Conservation (phyloP, 2,888 invertebrate species). For the Diloba caeruleocephala region DNA sequence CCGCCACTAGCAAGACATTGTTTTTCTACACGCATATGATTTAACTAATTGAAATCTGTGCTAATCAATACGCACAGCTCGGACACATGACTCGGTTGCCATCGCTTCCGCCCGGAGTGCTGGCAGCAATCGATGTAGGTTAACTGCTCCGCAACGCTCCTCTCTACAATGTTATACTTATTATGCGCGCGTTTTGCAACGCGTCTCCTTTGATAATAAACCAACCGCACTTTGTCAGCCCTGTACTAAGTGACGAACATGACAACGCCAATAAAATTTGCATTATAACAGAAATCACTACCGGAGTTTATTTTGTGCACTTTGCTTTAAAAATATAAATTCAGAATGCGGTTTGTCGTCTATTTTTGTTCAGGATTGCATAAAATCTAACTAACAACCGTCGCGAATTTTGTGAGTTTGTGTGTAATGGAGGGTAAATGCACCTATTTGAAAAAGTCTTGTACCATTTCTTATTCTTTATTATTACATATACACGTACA, state of each 20-base stretch:
- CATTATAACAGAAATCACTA: slow-evolving; percentile 25
- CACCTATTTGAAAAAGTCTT: too few species aligned
- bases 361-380: slow-evolving; percentile 1
- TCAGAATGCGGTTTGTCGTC: slow-evolving; percentile 18
- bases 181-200: slow-evolving; percentile 27
- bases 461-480: too few species aligned
- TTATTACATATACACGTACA: too few species aligned
- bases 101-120: slow-evolving; percentile 70
- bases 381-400: too few species aligned
- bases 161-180: slow-evolving; percentile 53
- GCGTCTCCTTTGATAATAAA: slow-evolving; percentile 19
- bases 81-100: slow-evolving; percentile 51
- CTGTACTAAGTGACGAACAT: slow-evolving; percentile 16
- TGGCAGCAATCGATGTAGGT: slow-evolving; percentile 76
- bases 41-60: slow-evolving; percentile 40
- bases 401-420: too few species aligned
- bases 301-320: slow-evolving; percentile 15
- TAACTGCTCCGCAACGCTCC: slow-evolving; percentile 67
- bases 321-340: too few species aligned
- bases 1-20: too few species aligned
- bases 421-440: too few species aligned
- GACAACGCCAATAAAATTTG: slow-evolving; percentile 24
- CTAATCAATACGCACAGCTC: slow-evolving; percentile 51
- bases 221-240: slow-evolving; percentile 26
- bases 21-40: slow-evolving; percentile 13